Base-by-base conservation (phyloP, 2,113 vertebrate species). In the Balaeniceps rex region DNA sequence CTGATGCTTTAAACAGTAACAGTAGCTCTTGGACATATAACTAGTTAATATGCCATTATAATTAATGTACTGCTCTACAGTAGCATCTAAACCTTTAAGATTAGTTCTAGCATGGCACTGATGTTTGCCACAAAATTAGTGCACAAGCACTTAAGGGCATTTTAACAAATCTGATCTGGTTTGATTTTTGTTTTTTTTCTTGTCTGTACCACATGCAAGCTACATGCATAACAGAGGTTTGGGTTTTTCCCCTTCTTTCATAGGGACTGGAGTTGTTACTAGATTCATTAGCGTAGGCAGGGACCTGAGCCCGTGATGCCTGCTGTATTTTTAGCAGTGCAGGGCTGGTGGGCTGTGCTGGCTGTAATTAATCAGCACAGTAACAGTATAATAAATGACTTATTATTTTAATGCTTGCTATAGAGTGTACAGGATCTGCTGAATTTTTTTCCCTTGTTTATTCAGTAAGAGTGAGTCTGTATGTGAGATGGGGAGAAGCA, bases 281-380 rank as follows among this genome's bases (percentile, higher is more conserved):
- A 28, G 25, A 24, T 49, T 52, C 0, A 0, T 83, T 82, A 88
- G 42, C 14, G 5, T 18, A 34, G 55, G 6, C 3, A 0, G 64
- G 55, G 57, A 81, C 26, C 38, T 72, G 69, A 76, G 52, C 34
- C 22, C 49, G 52, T 6, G 3, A 40, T 91, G 76, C 36, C 60
- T 90, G 71, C n/a, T 82, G 44, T 58, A 38, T 82, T 94, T 93
- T 82, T 74, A 89, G 60, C 52, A 84, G 47, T 15, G n/a, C 12
- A 33, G 44, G 38, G 54, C 49, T 60, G 38, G 28, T 81, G 69
- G 26, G 57, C 33, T 88, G 46, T 33, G 21, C 60, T 86, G 6
- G 4, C 55, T 68, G 26, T 88, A 70, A 70, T 94, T 89, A 83
- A 80, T 88, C 68, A 90, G 42, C 52, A 51, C 40, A 47, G n/a